A percentile compares a stretch with the other conserved stretches of the same genome.
Conservation (phyloP, 2,113 vertebrate species). For the Hiodon alosoides region DNA sequence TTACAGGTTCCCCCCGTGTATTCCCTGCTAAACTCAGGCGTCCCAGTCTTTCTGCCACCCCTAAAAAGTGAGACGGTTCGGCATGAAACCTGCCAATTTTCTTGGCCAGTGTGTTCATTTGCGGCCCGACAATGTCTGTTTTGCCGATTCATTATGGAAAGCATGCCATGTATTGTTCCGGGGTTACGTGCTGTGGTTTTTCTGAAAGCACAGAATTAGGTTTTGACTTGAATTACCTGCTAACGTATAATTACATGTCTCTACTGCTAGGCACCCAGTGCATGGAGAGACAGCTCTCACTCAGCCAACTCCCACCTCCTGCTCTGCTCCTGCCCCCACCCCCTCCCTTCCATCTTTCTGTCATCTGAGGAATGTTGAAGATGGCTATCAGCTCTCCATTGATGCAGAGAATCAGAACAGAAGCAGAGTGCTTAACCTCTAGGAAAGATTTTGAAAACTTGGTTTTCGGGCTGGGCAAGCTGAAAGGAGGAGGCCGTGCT, state of each 20-base stretch:
- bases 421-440: conserved; percentile 41
- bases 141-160: background rate
- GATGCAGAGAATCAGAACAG: conserved; percentile 62
- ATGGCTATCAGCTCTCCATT: conserved; percentile 79
- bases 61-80: conserved; percentile 27
- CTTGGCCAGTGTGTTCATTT: background rate
- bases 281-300: background rate
- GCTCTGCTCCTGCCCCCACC: conserved; percentile 12
- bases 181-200: background rate
- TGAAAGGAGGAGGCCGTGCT: background rate
- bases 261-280: background rate
- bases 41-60: conserved; percentile 14
- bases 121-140: background rate
- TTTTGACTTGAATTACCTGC: background rate
- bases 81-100: background rate
- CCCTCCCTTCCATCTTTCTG: conserved; percentile 51
- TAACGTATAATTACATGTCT: conserved; percentile 1
- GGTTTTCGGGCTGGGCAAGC: background rate
- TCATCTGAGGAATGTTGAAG: conserved; percentile 87
- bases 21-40: conserved; percentile 34
- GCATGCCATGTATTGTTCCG: background rate
- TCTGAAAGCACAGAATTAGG: background rate
- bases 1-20: conserved; percentile 40
- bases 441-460: conserved; percentile 34
- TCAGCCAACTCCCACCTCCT: too few relatives aligned